Evolutionary conservation across 2,113 vertebrate species (phyloP), one percentile per base, ranked within the genome.

Genomic region (Nothobranchius kuhntae): DNA sequence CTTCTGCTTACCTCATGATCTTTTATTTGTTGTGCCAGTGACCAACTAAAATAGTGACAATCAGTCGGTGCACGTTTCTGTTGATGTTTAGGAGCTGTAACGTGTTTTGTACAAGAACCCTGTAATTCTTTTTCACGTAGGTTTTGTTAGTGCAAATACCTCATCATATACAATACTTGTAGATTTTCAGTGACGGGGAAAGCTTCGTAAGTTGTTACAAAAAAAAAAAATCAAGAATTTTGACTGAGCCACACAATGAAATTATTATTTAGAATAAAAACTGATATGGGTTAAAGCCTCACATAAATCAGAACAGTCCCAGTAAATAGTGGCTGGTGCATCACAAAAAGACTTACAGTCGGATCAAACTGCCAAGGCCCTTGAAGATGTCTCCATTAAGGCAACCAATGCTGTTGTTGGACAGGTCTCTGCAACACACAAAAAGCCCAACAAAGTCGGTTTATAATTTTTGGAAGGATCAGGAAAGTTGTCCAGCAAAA

Each of bases 351-450:
- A 98, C 98, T 98, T 93, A 99, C 98, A 99, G 85, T 84, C 93
- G 92, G 76, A 94, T 86, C 17, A 99, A 92, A 87, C 87, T 97
- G 73, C 87, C 85, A 60, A 99, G 95, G 85, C 96, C 96, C 90
- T 92, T 96, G 88, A 99, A 99, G 82, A 96, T 91, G 60, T 96
- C 95, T 15, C 92, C 93, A 45, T 96, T 98, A 63, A 99, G 93
- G 85, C 98, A 99, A 78, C 96, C 95, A 73, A 99, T 97, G 71
- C 93, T 93, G 89, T 99, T 98, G 87, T 97, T 99, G 62, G 96
- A 96, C 85, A 99, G 86, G 78, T 99, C 98, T 89, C 98, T 89
- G 82, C 55, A 62, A 47, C 15, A 81, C 45, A 84, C 15, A 45
- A 7, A 17, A 36, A 69, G 13, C 26, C 0, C 2, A 21, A 12